Evolutionary conservation across 2,113 vertebrate species (phyloP).

Genomic region (Bambusicola thoracicus): DNA sequence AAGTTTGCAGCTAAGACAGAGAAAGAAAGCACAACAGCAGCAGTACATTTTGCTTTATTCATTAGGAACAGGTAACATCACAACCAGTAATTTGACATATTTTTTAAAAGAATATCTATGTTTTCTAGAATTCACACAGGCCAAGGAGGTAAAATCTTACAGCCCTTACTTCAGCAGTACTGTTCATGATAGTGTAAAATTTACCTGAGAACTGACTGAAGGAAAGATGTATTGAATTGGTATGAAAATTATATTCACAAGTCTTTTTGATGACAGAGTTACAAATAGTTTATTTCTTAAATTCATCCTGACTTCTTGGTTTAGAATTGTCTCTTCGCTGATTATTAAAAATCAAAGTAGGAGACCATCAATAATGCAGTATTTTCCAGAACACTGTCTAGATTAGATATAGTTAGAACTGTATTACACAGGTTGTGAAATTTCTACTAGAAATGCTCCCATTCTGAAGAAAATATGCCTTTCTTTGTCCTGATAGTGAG

Average conservation of each 20-base stretch:
- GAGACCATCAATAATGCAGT: neutral
- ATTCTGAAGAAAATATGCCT: neutral
- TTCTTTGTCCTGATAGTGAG: neutral
- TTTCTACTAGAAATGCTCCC: neutral
- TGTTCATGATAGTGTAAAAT: neutral
- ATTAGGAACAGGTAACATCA: neutral
- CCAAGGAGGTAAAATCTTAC: neutral
- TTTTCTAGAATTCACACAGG: neutral
- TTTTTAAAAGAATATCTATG: neutral
- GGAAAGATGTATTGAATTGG: fast-evolving
- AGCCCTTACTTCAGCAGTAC: neutral
- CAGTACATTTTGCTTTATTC: neutral
- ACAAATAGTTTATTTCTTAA: neutral
- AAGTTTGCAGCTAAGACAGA: neutral
- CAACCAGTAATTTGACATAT: neutral
- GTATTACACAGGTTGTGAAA: neutral
- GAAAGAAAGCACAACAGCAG: neutral
- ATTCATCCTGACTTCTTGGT: neutral
- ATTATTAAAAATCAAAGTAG: neutral
- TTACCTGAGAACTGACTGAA: neutral
- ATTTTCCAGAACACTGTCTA: neutral
- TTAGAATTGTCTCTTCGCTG: neutral
- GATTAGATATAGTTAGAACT: neutral
- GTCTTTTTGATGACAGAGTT: neutral
- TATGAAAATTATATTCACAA: neutral